Base-by-base conservation (phyloP, 2,888 invertebrate genomes). In the Dolichomitus sp. region DNA sequence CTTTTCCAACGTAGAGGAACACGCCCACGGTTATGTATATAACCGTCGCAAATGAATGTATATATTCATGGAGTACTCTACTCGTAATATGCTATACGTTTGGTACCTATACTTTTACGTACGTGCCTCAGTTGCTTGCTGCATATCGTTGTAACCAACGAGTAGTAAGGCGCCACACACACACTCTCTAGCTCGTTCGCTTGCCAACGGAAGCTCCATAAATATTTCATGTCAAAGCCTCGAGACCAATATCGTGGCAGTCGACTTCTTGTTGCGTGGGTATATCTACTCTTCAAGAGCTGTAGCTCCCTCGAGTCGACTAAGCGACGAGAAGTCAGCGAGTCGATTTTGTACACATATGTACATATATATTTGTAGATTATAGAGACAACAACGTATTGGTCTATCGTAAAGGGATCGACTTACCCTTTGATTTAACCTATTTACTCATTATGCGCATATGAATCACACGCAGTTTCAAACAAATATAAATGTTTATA, bases 171-270 rank as follows among this genome's bases (percentile, higher is more conserved):
- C 72, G 65, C 65, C 48, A 33, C 81, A 65, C 45, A 73, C 45
- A 73, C 42, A 12, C 70, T 52, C 54, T 42, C 63, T 52, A 33
- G 59, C 59, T 61, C 65, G 40, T 61, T 61, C 61, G 33, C 48
- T 42, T 65, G 48, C 82, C 54, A 70, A 75, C 82, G 40, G 78
- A 75, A 70, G 74, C 65, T 45, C 74, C 66, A 81, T 81, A 78
- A 81, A 81, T 81, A 81, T 81, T 82, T 82, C 78, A 78, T 82
- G 78, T 79, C 82, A 78, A 82, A 82, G 78, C 74, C 69, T 65
- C 78, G 70, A 37, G 61, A 82, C 82, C 78, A 74, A 82, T 82
- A 82, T 75, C 65, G 74, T 50, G 45, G 48, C 59, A 66, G 76
- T 66, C 75, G 65, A 50, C 75, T 65, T 76, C 50, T 72, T 50